A percentile compares a stretch with the other conserved stretches of the same genome.
These are phyloP conservation scores for Pseudachorutes palmiensis DNA, from an alignment of 1,140 invertebrate species.

Conservation along the genomic window DNA sequence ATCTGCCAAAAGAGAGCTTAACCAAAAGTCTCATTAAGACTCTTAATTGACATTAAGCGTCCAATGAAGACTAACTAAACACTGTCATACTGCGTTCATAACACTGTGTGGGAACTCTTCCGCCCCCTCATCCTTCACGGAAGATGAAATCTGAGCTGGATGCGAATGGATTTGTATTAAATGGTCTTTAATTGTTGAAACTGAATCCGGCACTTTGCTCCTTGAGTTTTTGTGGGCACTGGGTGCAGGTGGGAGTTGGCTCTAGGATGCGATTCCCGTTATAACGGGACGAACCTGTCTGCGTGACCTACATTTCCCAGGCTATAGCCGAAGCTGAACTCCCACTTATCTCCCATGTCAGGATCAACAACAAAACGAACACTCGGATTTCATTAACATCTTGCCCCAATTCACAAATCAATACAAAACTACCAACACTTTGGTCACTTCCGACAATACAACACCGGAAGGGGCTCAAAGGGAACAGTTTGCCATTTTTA, in stretches of 20 bases:
- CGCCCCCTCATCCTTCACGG: too few relatives aligned
- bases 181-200: neutral
- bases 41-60: too few relatives aligned
- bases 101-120: too few relatives aligned
- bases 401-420: neutral
- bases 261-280: constrained; percentile 30
- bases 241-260: neutral
- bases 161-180: neutral
- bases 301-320: constrained; percentile 34
- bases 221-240: neutral
- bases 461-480: too few relatives aligned
- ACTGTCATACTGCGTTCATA: too few relatives aligned
- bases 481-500: too few relatives aligned
- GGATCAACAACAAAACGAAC: neutral
- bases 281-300: constrained; percentile 38
- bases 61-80: too few relatives aligned
- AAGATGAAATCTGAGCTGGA: neutral
- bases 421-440: neutral
- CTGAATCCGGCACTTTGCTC: neutral
- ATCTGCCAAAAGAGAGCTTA: too few relatives aligned
- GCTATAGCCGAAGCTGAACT: neutral
- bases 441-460: too few relatives aligned
- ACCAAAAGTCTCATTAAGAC: too few relatives aligned
- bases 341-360: neutral
- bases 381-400: neutral